Evolutionary conservation across 1,140 invertebrate genomes (phyloP).

Genomic region (Homarus americanus): DNA sequence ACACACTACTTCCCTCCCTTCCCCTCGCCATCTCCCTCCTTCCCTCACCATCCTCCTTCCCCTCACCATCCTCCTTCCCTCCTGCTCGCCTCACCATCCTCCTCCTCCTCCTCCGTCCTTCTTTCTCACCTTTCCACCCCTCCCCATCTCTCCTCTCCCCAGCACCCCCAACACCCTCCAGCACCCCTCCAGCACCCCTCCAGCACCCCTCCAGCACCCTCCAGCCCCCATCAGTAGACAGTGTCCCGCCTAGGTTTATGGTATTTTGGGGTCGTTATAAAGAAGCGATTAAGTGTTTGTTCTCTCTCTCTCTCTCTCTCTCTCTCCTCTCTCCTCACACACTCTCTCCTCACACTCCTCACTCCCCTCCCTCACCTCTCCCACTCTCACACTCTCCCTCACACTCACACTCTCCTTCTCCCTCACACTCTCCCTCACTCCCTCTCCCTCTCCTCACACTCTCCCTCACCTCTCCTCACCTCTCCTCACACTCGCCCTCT

Average conservation of each 20-base stretch:
- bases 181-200: neutral
- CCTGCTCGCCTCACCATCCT: neutral
- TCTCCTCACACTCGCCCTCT: neutral
- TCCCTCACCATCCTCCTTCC: neutral
- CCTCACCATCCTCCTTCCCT: neutral
- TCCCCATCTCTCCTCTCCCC: neutral
- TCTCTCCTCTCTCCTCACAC: neutral
- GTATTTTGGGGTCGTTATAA: constrained; percentile 12
- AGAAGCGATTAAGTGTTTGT: constrained; percentile 34
- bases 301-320: neutral
- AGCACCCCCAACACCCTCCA: neutral
- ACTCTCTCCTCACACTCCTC: neutral
- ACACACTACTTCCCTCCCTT: neutral
- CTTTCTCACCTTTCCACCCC: neutral
- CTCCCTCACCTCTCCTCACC: no score
- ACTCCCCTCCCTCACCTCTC: neutral
- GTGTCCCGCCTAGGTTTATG: neutral
- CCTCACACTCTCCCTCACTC: constrained; percentile 14
- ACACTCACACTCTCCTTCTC: constrained; percentile 22
- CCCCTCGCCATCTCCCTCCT: neutral
- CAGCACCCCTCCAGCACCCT: neutral
- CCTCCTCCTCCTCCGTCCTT: neutral
- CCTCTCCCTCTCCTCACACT: neutral
- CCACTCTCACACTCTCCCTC: neutral
- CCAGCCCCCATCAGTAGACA: neutral